phyloP scores from a whole-genome alignment of 2,797 vertebrate species.

The Phalloptychus januarius region DNA sequence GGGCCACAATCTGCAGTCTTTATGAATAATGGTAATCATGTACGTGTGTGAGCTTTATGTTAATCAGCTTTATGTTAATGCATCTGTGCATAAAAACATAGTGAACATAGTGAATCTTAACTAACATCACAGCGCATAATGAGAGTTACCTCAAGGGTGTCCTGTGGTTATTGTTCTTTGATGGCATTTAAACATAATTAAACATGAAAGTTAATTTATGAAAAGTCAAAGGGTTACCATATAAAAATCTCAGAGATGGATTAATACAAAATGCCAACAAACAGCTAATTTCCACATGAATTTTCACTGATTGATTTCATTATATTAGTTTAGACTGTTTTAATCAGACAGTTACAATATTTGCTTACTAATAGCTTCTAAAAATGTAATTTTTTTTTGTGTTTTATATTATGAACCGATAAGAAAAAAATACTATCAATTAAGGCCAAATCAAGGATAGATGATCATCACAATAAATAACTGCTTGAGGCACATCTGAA shows the following conservation, averaged over 20 bases:
- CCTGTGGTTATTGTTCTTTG: neutral
- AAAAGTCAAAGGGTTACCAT: neutral
- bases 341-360: neutral
- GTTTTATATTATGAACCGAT: neutral
- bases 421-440: constrained; percentile 13
- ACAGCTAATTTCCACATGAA: neutral
- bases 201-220: neutral
- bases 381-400: neutral
- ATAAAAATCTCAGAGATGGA: neutral
- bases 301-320: constrained; percentile 22
- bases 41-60: neutral
- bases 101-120: neutral
- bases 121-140: neutral
- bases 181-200: neutral
- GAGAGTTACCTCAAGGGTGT: neutral
- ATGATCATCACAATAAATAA: constrained; percentile 9
- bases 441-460: constrained; percentile 1
- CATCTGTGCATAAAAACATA: neutral
- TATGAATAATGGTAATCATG: constrained; percentile 7
- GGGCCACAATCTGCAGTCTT: neutral
- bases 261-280: constrained; percentile 2
- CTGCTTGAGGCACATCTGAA: neutral
- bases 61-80: neutral
- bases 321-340: constrained; percentile 30
- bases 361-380: neutral